phyloP scores from a whole-genome alignment of 2,888 invertebrate genomes.

The Ophioninae sp. region DNA sequence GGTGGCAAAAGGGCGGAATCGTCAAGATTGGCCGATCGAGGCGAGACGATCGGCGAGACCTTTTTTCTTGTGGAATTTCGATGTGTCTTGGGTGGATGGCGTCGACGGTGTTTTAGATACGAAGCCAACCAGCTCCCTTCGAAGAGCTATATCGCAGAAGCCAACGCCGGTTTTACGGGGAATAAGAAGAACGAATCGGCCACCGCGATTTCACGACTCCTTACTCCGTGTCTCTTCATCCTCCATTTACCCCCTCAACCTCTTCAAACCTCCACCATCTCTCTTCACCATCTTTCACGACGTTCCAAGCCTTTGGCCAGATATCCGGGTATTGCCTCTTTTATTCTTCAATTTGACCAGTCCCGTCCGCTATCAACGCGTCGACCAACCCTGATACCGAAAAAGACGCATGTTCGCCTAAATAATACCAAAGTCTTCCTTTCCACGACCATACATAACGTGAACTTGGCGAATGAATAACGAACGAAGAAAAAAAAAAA shows the following conservation, averaged over 20 bases:
- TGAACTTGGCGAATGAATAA: constrained; percentile 35
- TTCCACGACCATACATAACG: constrained; percentile 37
- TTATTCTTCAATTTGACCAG: constrained; percentile 27
- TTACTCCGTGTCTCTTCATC: constrained; percentile 11
- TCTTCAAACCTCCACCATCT: constrained; percentile 10
- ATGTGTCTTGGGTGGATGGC: constrained; percentile 21
- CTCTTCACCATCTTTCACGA: constrained; percentile 12
- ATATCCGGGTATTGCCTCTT: constrained; percentile 28
- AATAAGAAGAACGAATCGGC: constrained; percentile 61
- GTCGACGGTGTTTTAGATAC: constrained; percentile 51
- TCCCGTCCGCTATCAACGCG: not conserved
- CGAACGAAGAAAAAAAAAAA: constrained; percentile 14
- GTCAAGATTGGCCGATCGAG: not conserved
- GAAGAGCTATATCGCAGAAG: constrained; percentile 32
- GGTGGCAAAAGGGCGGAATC: constrained; percentile 15
- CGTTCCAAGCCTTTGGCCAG: constrained; percentile 52
- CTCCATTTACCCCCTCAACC: constrained; percentile 3
- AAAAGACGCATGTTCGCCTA: not conserved
- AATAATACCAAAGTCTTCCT: constrained; percentile 38
- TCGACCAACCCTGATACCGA: not conserved
- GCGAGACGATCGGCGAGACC: not conserved
- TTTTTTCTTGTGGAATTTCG: not conserved
- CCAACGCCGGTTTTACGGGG: constrained; percentile 65
- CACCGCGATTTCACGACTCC: constrained; percentile 46
- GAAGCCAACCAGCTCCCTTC: constrained; percentile 63